These are phyloP conservation scores for Xylophagus ater DNA, from an alignment of 2,888 invertebrate genomes.

Conservation along the genomic window DNA sequence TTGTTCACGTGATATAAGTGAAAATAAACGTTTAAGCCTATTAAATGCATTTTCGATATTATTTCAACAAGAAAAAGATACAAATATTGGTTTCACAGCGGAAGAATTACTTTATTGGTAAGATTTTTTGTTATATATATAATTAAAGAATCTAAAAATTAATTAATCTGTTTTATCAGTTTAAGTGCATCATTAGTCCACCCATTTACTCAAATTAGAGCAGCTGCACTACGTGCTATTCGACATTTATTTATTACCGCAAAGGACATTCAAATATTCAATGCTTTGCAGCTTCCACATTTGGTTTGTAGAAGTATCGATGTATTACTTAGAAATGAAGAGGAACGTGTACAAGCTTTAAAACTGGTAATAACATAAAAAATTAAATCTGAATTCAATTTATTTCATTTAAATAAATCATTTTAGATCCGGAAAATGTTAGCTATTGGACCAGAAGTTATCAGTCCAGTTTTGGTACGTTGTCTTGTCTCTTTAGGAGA, in stretches of 20 bases:
- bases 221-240: conserved; percentile 76
- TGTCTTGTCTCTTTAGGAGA: conserved; percentile 75
- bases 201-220: conserved; percentile 80
- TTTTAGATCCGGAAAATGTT: conserved; percentile 46
- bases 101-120: conserved; percentile 78
- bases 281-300: conserved; percentile 71
- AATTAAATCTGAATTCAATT: background rate
- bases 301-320: conserved; percentile 79
- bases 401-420: background rate
- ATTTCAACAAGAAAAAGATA: conserved; percentile 26
- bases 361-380: conserved; percentile 54
- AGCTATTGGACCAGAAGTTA: conserved; percentile 50
- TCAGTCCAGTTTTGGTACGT: conserved; percentile 65
- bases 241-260: conserved; percentile 71
- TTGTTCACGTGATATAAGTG: conserved; percentile 48
- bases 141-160: conserved; percentile 21
- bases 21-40: conserved; percentile 70
- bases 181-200: conserved; percentile 74
- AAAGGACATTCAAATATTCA: conserved; percentile 66
- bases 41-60: conserved; percentile 82
- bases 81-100: conserved; percentile 53
- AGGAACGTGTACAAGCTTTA: conserved; percentile 84
- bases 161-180: conserved; percentile 43
- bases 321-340: conserved; percentile 78
- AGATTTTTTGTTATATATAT: conserved; percentile 4